These are phyloP conservation scores for Varanus komodoensis DNA, from an alignment of 2,113 vertebrate species.

Conservation along the genomic window DNA sequence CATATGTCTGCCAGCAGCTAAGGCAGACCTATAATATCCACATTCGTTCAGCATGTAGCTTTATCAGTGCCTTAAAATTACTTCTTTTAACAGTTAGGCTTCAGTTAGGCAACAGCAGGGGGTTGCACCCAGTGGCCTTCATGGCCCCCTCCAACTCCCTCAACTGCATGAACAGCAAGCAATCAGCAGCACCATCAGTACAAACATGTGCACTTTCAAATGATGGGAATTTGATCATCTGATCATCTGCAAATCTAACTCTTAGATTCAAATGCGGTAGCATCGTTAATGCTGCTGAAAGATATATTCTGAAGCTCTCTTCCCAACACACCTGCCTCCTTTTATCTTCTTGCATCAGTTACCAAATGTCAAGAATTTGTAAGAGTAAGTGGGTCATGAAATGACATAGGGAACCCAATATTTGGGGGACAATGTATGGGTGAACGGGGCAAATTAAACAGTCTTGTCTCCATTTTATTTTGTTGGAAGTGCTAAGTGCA, in stretches of 20 bases:
- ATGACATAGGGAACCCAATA: neutral
- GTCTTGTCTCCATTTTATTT: neutral
- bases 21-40: neutral
- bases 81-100: neutral
- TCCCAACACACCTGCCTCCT: slow-evolving; percentile 27
- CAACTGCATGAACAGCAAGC: no score
- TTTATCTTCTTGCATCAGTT: slow-evolving; percentile 41
- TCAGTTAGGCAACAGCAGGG: no score
- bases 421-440: slow-evolving; percentile 21
- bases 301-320: slow-evolving; percentile 13
- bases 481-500: neutral
- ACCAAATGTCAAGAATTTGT: slow-evolving; percentile 6
- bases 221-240: neutral
- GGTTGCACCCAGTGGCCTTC: no score
- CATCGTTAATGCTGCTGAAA: slow-evolving; percentile 16
- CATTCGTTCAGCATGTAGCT: neutral
- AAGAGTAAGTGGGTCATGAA: slow-evolving; percentile 34
- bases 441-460: slow-evolving; percentile 11
- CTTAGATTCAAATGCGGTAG: neutral
- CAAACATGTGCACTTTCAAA: slow-evolving; percentile 10
- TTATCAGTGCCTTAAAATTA: slow-evolving; percentile 18
- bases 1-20: neutral
- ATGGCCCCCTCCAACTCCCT: no score
- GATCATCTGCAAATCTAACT: slow-evolving; percentile 17
- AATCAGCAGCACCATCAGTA: neutral